phyloP scores from a whole-genome alignment of 2,888 invertebrate genomes.

The Macrostomum cliftonense region DNA sequence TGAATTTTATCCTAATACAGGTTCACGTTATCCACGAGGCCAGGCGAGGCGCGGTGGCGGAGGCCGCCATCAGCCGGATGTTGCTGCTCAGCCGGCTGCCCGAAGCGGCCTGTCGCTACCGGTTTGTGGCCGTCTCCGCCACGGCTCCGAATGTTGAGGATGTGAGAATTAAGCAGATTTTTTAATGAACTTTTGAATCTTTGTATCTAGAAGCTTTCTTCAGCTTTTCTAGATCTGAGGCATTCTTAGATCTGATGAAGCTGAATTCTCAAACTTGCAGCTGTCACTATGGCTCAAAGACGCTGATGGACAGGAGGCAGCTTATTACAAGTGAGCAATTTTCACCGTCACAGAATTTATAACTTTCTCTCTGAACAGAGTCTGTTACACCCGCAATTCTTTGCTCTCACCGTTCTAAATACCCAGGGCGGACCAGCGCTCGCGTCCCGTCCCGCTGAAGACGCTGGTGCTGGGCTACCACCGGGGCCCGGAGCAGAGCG shows the following conservation, averaged over 20 bases:
- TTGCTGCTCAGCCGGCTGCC: conserved; percentile 39
- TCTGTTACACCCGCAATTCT: too few relatives aligned
- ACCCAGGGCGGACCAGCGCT: conserved; percentile 50
- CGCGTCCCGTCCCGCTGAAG: conserved; percentile 54
- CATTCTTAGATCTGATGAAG: too few relatives aligned
- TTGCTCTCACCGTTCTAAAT: too few relatives aligned
- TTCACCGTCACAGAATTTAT: too few relatives aligned
- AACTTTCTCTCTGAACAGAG: too few relatives aligned
- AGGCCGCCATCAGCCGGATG: conserved; percentile 61
- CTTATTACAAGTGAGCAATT: conserved; percentile 27
- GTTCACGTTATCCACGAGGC: conserved; percentile 54
- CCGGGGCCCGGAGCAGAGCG: conserved; percentile 37
- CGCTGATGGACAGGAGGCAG: conserved; percentile 25
- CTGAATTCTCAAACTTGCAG: conserved; percentile 15
- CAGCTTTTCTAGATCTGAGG: too few relatives aligned
- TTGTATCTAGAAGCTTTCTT: too few relatives aligned
- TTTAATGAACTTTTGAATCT: too few relatives aligned
- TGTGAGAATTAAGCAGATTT: conserved; percentile 29
- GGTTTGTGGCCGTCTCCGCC: conserved; percentile 59
- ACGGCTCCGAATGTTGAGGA: conserved; percentile 60
- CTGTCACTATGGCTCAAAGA: conserved; percentile 51
- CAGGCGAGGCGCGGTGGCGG: conserved; percentile 53
- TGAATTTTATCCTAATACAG: conserved; percentile 15
- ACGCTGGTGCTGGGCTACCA: conserved; percentile 54
- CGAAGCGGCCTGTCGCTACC: not conserved